Evolutionary conservation across 2,797 vertebrate genomes (phyloP).

Genomic region (Hyperoplus lanceolatus): DNA sequence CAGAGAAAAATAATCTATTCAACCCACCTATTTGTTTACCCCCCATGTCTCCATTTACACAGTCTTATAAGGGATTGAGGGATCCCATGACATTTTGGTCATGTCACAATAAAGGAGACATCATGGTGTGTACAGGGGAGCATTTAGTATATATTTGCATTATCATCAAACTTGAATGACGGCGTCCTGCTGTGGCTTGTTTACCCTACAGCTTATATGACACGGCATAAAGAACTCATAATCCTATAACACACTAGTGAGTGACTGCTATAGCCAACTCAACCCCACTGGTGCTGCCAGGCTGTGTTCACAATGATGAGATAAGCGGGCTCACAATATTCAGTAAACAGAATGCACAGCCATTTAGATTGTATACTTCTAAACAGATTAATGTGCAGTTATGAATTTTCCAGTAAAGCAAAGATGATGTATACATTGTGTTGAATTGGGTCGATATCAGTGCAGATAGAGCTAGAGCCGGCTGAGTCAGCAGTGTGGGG

Average conservation of each 20-base stretch:
- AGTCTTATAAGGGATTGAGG: background rate
- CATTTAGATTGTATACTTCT: background rate
- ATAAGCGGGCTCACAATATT: background rate
- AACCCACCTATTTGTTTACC: background rate
- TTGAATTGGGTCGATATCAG: background rate
- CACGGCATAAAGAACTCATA: slow-evolving; percentile 13
- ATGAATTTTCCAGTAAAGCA: background rate
- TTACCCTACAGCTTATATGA: slow-evolving; percentile 13
- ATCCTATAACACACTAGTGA: slow-evolving; percentile 16
- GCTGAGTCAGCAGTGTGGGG: slow-evolving; percentile 22
- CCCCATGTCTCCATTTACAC: background rate
- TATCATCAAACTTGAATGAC: background rate
- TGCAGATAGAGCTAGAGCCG: background rate
- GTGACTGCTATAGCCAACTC: slow-evolving; percentile 12
- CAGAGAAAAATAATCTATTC: background rate
- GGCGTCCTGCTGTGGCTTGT: background rate
- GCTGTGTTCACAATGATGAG: background rate
- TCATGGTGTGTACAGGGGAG: background rate
- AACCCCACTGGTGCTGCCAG: slow-evolving; percentile 8
- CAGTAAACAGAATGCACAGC: background rate
- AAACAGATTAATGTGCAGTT: background rate
- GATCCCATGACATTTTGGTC: background rate
- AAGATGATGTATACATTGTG: background rate
- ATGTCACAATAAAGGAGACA: slow-evolving; percentile 3
- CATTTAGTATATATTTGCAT: slow-evolving; percentile 16